Percentiles rank a stretch among this genome's conserved stretches.
phyloP scores from a whole-genome alignment of 2,888 invertebrate genomes.

The Epinotia demarniana region DNA sequence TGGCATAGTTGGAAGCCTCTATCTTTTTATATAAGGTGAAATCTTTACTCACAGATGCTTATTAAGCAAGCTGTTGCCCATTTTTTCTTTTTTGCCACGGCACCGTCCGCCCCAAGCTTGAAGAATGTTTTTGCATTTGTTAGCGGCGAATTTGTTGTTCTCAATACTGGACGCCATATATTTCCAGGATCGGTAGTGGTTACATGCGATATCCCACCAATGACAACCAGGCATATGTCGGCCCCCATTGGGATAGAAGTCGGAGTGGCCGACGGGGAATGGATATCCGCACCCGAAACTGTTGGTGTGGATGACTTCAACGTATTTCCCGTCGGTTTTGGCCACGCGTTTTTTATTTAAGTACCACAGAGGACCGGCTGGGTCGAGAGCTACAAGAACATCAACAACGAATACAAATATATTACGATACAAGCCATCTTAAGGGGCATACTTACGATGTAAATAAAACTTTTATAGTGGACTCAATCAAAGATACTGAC shows the following conservation, averaged over 20 bases:
- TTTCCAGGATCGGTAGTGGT: background rate
- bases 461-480: background rate
- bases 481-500: background rate
- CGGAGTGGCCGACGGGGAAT: background rate
- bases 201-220: background rate
- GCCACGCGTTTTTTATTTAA: background rate
- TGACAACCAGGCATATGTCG: background rate
- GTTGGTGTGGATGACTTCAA: slow-evolving; percentile 11
- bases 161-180: slow-evolving; percentile 2
- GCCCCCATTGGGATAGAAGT: slow-evolving; percentile 9
- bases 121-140: background rate
- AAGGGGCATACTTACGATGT: too few relatives aligned
- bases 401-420: background rate
- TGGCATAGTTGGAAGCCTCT: too few relatives aligned
- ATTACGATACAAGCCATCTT: too few relatives aligned
- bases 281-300: background rate
- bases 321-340: background rate
- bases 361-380: slow-evolving; percentile 4
- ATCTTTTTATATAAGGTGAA: background rate
- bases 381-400: slow-evolving; percentile 4
- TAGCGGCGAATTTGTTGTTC: background rate
- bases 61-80: background rate
- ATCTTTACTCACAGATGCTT: background rate
- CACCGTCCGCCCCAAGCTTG: background rate
- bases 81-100: background rate